These are phyloP conservation scores for Bubo bubo DNA, from an alignment of 2,113 vertebrate genomes.

Conservation along the genomic window DNA sequence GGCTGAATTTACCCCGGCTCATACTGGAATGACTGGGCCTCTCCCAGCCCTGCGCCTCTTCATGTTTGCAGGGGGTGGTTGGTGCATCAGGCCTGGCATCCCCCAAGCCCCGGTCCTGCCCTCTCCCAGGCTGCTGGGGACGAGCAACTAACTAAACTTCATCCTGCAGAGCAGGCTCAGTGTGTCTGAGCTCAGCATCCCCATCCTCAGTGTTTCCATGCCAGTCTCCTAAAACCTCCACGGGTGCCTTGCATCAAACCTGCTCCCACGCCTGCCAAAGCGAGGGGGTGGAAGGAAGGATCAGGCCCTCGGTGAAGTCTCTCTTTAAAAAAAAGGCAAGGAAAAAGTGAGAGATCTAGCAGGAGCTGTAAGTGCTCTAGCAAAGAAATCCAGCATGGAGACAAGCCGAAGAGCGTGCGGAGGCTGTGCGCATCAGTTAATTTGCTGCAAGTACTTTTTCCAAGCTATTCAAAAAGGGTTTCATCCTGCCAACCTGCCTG, in stretches of 20 bases:
- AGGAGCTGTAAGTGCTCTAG: background rate
- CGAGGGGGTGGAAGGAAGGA: background rate
- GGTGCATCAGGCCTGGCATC: accelerated
- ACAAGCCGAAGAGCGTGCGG: background rate
- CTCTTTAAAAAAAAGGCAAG: background rate
- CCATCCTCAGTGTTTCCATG: background rate
- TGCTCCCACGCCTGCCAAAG: background rate
- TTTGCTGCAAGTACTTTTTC: background rate
- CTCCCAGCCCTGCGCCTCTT: background rate
- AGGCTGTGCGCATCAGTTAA: background rate
- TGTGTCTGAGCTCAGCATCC: background rate
- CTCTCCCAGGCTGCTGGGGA: background rate
- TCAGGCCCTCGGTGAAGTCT: accelerated
- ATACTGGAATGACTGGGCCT: background rate
- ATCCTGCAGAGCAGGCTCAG: background rate
- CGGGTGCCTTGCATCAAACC: background rate
- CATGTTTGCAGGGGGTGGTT: accelerated
- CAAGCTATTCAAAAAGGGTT: background rate
- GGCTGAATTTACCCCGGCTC: accelerated
- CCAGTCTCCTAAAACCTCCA: background rate
- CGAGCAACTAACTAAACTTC: background rate
- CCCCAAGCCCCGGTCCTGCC: background rate
- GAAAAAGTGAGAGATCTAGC: background rate
- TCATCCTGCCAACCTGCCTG: background rate
- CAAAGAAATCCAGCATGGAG: conserved; percentile 17